phyloP scores from a whole-genome alignment of 2,888 invertebrate species.

The Gastrophysa polygoni region DNA sequence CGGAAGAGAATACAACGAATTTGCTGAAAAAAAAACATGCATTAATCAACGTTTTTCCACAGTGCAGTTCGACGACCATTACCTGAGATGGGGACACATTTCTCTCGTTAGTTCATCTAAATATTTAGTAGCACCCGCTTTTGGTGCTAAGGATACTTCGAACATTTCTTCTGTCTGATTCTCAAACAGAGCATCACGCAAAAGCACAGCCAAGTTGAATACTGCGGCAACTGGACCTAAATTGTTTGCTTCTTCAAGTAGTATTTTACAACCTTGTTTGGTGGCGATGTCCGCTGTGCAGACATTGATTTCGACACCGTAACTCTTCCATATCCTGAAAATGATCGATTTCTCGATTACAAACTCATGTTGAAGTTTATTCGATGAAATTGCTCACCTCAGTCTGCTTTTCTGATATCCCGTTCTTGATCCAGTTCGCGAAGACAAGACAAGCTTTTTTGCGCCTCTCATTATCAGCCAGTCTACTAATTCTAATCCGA shows the following conservation, averaged over 20 bases:
- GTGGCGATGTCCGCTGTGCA: conserved; percentile 76
- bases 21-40: conserved; percentile 59
- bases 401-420: conserved; percentile 73
- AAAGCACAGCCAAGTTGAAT: conserved; percentile 86
- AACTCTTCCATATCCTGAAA: not conserved
- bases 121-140: conserved; percentile 77
- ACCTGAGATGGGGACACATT: conserved; percentile 42
- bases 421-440: conserved; percentile 78
- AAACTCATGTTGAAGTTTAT: too few relatives aligned
- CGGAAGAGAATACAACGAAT: conserved; percentile 91
- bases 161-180: conserved; percentile 77
- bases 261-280: conserved; percentile 68
- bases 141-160: conserved; percentile 72
- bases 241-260: conserved; percentile 68
- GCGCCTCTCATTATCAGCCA: conserved; percentile 86
- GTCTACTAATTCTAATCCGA: conserved; percentile 86
- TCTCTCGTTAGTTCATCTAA: conserved; percentile 65
- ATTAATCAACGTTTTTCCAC: too few relatives aligned
- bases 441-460: conserved; percentile 76
- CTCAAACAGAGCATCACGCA: conserved; percentile 76
- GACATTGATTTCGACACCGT: conserved; percentile 55
- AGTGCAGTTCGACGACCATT: too few relatives aligned
- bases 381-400: not conserved
- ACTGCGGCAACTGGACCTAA: conserved; percentile 80
- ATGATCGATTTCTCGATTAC: too few relatives aligned